phyloP scores from a whole-genome alignment of 2,888 invertebrate species.

The Apodemia zela region DNA sequence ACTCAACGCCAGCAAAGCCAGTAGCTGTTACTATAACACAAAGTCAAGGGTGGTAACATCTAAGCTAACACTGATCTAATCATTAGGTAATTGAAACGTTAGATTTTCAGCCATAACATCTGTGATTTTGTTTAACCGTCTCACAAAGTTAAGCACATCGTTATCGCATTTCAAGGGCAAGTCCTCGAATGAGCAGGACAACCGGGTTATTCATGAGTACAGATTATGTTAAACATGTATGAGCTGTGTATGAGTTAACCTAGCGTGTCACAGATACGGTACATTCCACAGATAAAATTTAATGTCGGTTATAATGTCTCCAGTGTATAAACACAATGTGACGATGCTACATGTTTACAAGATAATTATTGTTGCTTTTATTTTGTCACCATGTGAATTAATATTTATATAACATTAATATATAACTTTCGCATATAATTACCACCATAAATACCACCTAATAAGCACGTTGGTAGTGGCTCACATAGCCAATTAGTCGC shows the following conservation, averaged over 20 bases:
- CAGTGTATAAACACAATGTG: conserved; percentile 23
- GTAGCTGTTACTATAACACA: no score
- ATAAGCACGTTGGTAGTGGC: no score
- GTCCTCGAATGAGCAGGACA: conserved; percentile 29
- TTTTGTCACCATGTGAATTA: background rate
- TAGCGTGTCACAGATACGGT: conserved; percentile 33
- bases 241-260: conserved; percentile 40
- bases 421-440: no score
- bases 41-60: no score
- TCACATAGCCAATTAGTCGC: no score
- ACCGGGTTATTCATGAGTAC: conserved; percentile 48
- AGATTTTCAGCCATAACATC: background rate
- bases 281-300: conserved; percentile 63
- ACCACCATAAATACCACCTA: no score
- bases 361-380: background rate
- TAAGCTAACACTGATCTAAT: background rate
- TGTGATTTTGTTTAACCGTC: conserved; percentile 45
- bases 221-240: conserved; percentile 25
- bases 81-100: background rate
- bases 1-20: no score
- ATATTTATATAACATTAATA: no score
- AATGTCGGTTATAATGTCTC: conserved; percentile 35
- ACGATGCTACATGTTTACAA: conserved; percentile 4
- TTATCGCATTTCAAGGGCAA: conserved; percentile 66
- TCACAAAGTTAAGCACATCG: conserved; percentile 42